Base-by-base conservation (phyloP, 1,140 invertebrate species). In the Anagrus nilaparvatae region DNA sequence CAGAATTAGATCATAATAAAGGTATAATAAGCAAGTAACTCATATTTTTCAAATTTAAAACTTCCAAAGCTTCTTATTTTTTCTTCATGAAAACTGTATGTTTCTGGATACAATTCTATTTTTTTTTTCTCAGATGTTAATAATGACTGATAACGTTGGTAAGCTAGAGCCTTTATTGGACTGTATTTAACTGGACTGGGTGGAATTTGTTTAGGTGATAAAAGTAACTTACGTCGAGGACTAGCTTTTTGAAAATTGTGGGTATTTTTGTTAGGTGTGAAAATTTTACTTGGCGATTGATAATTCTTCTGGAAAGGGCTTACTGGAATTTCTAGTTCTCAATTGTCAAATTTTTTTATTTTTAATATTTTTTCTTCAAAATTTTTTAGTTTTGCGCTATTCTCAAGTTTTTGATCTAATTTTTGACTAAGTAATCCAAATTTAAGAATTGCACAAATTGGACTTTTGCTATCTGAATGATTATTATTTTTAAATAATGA, bases 11-110 rank as follows among this genome's bases (percentile, higher is more conserved):
- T 5, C 70, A 60, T 16, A 82, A 63, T 43, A 72, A 69, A 2
- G 82, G 82, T 29, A 64, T 71, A 10, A 85, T 62, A 12, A 80
- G n/a, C n/a, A n/a, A n/a, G 61, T 24, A 85, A 60, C 46, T 84
- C 80, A 61, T 79, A 85, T 51, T 75, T 74, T 43, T 84, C 81
- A 25, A 73, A 66, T 44, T 78, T 76, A 0, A 66, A 66, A 2
- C 72, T 59, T 13, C 73, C 77, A 54, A 77, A 79, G 28, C 69
- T 71, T n/a, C 75, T 74, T 41, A 79, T 66, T 59, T 89, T 92
- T 56, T 87, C 81, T 51, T 89, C 76, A 35, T 70, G 67, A 51
- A 83, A 84, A 31, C 67, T 72, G 56, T 81, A 96, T 8, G 87
- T 84, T 28, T 79, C 72, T 0, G 89, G 87, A 55, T 82, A 84